Base-by-base conservation (phyloP, 1,140 invertebrate genomes). In the Venustaconcha ellipsiformis region DNA sequence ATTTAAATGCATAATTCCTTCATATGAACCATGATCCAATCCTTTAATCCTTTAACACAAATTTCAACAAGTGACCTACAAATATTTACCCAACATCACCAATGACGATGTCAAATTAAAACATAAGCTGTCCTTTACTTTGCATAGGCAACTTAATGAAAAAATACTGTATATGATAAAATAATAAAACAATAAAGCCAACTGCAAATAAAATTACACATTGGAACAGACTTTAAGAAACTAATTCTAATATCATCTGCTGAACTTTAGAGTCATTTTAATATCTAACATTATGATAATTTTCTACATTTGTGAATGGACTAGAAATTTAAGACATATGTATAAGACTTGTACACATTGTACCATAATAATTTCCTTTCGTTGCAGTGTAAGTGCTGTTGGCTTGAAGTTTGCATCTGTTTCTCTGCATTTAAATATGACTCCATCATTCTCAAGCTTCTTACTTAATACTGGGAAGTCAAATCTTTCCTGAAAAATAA, bases 381-480 rank as follows among this genome's bases (percentile, higher is more conserved):
- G 83, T 60, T 81, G 57, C 14, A 86, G 57, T 12, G 83, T 86
- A 14, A 85, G 69, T 55, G 77, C 74, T 63, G 83, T 68, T 56
- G 85, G 85, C 58, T 79, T 76, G 64, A 86, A 86, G 56, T 72
- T 79, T 56, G 73, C 64, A 59, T 74, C 72, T 4, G 79, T 83
- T 57, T 73, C 60, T 12, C 67, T 57, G 70, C 85, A 86, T 56
- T 65, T 80, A 56, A 86, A 79, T 12, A 62, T 11, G 12, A 74
- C 56, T 4, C 73, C 79, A 17, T 68, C 55, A 5, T 72, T 57
- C 17, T 67, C 57, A 30, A 86, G 62, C 1, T 77, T 30, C 14
- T 78, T 66, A 72, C 82, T 83, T 12, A 78, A 55, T 30, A 82
- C 78, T 20, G 84, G 83, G 26, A 78, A 81, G 23, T 78, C 80